Conservation (phyloP, 2,113 vertebrate species). For the Conger conger region DNA sequence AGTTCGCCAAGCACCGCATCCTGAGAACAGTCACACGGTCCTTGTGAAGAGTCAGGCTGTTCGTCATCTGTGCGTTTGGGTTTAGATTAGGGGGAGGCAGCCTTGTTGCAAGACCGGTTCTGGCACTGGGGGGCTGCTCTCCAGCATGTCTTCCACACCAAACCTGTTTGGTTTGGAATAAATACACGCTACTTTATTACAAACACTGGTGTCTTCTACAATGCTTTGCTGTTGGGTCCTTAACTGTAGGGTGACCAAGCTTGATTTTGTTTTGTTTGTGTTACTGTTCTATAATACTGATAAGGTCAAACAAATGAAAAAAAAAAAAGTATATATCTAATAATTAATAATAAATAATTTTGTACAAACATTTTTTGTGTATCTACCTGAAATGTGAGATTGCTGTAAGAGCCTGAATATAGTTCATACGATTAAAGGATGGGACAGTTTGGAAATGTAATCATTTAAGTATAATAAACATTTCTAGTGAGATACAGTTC, state of each 20-base stretch:
- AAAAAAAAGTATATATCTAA: too few species aligned
- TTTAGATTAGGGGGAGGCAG: neutral
- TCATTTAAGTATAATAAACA: neutral
- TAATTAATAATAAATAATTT: too few species aligned
- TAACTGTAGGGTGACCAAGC: too few species aligned
- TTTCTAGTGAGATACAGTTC: neutral
- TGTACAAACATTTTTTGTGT: too few species aligned
- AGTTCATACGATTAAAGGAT: too few species aligned
- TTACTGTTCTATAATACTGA: too few species aligned
- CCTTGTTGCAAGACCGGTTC: neutral
- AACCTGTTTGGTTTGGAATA: neutral
- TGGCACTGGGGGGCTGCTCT: neutral
- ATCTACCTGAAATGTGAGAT: too few species aligned
- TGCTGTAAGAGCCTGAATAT: too few species aligned
- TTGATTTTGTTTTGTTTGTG: too few species aligned
- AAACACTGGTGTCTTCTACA: neutral
- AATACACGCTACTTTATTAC: neutral
- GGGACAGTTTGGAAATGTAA: too few species aligned
- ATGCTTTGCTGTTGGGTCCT: neutral
- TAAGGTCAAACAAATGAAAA: too few species aligned
- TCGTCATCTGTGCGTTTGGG: neutral
- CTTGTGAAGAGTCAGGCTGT: neutral
- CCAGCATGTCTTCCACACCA: neutral
- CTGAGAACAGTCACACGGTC: too few species aligned
- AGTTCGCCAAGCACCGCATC: neutral